Base-by-base conservation (phyloP, 2,888 invertebrate genomes). In the Spodoptera littoralis region DNA sequence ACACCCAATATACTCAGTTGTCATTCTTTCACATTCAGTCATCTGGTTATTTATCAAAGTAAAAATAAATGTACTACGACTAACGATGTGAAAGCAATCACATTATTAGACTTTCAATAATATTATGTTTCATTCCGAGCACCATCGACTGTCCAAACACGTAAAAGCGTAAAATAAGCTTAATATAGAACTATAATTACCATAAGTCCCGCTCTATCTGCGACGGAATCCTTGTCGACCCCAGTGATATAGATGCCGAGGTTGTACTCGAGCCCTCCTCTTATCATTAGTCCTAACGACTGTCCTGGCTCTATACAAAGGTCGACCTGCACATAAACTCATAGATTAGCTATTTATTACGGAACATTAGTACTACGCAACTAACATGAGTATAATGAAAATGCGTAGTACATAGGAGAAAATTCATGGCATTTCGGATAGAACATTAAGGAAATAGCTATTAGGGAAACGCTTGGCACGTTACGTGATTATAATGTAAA, bases 221-320 rank as follows among this genome's bases (percentile, higher is more conserved):
- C 98, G 0, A 98, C 98, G 58, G 98, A 98, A 81, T 98, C 98
- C 87, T 97, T 97, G 92, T 99, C 99, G 60, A 99, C 98, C 43
- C 98, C 99, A 0, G 99, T 99, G 84, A 99, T 97, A 95, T 98
- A 99, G 88, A 99, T 98, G 27, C 99, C 99, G 70, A 99, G 96
- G 84, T 98, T 98, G 93, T 99, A 99, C 91, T 99, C 99, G 62
- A 98, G 96, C 13, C 99, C 99, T 30, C 99, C 99, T 68, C 99
- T 95, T 81, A 99, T 99, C 98, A 98, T 98, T 82, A 99, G 95
- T 11, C 99, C 99, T 75, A 99, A 94, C 68, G 98, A 98, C 90
- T 98, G 98, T 5, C 98, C 98, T 11, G 98, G 98, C 88, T 98
- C 98, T 86, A 98, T 98, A 88, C 97, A 97, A 71, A 98, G 95